A percentile compares a stretch with the other conserved stretches of the same genome.
These are phyloP conservation scores for Pelochelys cantorii DNA, from an alignment of 2,797 vertebrate genomes.

Conservation along the genomic window DNA sequence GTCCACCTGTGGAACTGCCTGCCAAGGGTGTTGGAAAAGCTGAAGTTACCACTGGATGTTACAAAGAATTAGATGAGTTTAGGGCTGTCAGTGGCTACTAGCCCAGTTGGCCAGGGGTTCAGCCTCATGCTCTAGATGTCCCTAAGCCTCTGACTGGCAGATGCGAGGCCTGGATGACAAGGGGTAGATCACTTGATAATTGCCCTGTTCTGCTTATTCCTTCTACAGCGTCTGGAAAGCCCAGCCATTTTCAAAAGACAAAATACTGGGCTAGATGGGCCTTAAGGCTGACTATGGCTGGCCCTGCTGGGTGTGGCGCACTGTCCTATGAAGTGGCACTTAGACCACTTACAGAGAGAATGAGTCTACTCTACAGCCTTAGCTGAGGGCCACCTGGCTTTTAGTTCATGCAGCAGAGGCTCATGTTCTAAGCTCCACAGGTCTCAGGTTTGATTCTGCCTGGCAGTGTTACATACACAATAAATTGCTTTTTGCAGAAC, in stretches of 20 bases:
- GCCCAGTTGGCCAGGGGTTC: background rate
- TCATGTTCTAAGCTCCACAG: no score
- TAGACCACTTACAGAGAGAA: no score
- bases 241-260: background rate
- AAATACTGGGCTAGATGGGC: background rate
- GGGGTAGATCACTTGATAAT: background rate
- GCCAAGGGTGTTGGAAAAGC: background rate
- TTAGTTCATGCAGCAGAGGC: no score
- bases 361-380: no score
- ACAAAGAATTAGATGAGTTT: background rate
- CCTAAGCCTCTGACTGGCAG: background rate
- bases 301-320: background rate
- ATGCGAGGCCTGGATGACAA: background rate
- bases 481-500: constrained; percentile 19
- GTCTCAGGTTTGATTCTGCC: no score
- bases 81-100: background rate
- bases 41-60: background rate
- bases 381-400: no score
- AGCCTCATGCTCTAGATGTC: background rate
- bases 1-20: background rate
- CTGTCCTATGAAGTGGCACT: no score
- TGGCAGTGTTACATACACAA: background rate
- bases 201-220: background rate
- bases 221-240: background rate
- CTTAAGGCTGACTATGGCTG: background rate